Base-by-base conservation (phyloP, 2,797 vertebrate species). In the Pseudotriccus pelzelni region DNA sequence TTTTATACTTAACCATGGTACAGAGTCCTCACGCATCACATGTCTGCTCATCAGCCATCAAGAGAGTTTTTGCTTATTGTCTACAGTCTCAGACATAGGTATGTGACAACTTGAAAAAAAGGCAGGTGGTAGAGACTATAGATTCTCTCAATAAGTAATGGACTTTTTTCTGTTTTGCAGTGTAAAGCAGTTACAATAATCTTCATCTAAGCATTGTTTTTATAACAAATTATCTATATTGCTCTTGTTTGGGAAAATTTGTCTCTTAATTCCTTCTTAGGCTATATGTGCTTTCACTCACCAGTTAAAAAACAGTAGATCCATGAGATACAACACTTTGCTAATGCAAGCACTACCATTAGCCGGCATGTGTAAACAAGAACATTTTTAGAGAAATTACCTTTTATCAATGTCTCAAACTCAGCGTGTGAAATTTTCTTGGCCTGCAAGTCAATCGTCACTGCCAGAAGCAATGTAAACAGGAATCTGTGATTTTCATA, bases 401-500 rank as follows among this genome's bases (percentile, higher is more conserved):
- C 98, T 98, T 99, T 99, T 97, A 99, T 97, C 87, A 99, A 97
- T 66, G 97, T 98, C 94, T 98, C 98, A 89, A 99, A 98, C 80
- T 99, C 98, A 14, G 77, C 34, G 49, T 98, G 98, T 36, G 98
- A 98, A 97, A 99, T 98, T 78, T 97, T 98, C 89, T 96, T 94
- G 58, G 97, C 97, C 96, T 98, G 98, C 66, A 99, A 97, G 96
- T 99, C 98, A 15, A 98, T 97, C 97, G 99, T 99, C 93, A 99
- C 96, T 28, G 98, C 98, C 94, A 99, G 80, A 52, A 99, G 97
- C 88, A 99, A 96, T 0, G 98, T 98, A 95, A 99, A 99, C 27
- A 99, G 97, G 95, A 99, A 98, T 86, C 98, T 98, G 96, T 99
- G 98, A 59, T 98, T 96, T 96, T 98, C 98, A 69, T 98, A 99